Evolutionary conservation across 2,797 vertebrate species (phyloP), one percentile per base, ranked within the genome.

Genomic region (Pogoniulus pusillus): DNA sequence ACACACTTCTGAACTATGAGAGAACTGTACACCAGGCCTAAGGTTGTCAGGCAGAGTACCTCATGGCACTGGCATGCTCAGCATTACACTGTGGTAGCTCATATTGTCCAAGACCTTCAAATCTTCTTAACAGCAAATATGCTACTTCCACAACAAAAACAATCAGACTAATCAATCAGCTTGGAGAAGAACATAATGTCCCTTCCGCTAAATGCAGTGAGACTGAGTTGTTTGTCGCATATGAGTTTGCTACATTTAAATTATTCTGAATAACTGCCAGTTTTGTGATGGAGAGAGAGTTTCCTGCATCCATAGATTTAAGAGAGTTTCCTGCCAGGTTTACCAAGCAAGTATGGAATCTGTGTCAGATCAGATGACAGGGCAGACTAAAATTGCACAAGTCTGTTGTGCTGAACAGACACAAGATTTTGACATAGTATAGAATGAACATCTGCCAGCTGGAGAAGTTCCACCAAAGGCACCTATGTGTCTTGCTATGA

Each of bases 401-500:
- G 12, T 16, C 59, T 69, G n/a, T 69, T 82, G 62, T 45, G 41
- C 65, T 85, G 73, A 90, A 63, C 69, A 93, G 79, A 59, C 41
- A 0, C 54, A 65, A 91, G 45, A 24, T 75, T 93, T 94, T 96
- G 79, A 93, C 69, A 9, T 29, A 87, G 62, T 65, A 60, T 62
- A 71, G 62, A 85, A 88, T 82, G n/a, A 27, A 77, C 41, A 29
- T 90, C 72, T 93, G 90, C 88, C 94, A 94, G 82, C 90, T 95
- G 94, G 93, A 95, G 92, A 91, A 91, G 75, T 82, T 96, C 89
- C 93, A 93, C 93, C 45, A 75, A 72, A 91, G 72, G 62, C 79
- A 96, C 86, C 89, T 89, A 85, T 69, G 86, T 65, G 81, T 91
- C 95, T 89, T 95, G 7, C 41, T 91, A 69, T 32, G 45, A 93